Percentiles rank a stretch among this genome's conserved stretches.
Conservation (phyloP, 2,113 vertebrate genomes). For the Trogon surrucura region DNA sequence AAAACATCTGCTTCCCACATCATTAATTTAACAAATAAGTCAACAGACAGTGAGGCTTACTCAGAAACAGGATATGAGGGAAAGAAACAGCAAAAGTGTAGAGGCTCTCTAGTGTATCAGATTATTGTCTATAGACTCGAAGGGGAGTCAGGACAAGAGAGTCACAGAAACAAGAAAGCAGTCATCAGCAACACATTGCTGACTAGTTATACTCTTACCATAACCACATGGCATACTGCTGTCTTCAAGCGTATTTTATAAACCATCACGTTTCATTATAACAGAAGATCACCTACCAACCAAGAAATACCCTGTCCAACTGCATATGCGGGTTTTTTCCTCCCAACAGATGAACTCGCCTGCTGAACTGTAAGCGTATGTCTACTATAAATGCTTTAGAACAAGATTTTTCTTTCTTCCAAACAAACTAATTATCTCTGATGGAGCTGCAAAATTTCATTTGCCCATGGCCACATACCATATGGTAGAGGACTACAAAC, state of each 20-base stretch:
- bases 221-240: neutral
- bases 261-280: neutral
- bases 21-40: constrained; percentile 59
- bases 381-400: neutral
- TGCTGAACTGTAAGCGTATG: neutral
- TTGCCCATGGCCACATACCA: neutral
- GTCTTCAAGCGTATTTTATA: neutral
- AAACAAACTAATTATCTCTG: neutral
- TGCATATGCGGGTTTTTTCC: neutral
- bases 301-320: neutral
- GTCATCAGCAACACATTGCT: neutral
- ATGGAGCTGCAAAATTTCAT: neutral
- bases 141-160: neutral
- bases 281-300: neutral
- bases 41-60: neutral
- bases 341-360: neutral
- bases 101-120: neutral
- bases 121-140: neutral
- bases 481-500: neutral
- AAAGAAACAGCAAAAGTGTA: neutral
- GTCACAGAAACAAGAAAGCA: neutral
- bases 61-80: constrained; percentile 13
- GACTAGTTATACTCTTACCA: neutral
- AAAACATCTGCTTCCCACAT: constrained; percentile 55
- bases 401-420: neutral